Conservation (phyloP, 2,888 invertebrate genomes). For the Oscheius sp. region DNA sequence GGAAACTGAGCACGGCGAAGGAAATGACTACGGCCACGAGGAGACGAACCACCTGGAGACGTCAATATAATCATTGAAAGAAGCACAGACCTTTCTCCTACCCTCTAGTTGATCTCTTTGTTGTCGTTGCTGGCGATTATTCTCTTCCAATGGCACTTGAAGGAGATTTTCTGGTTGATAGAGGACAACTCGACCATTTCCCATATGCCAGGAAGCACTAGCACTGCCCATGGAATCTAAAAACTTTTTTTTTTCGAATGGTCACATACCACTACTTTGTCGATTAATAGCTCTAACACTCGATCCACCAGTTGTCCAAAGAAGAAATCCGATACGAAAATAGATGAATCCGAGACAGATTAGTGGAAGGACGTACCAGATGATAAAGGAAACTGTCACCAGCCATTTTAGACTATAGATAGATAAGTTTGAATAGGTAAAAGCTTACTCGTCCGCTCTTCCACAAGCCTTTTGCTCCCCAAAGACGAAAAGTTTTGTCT, state of each 20-base stretch:
- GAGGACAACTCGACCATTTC: slow-evolving; percentile 45
- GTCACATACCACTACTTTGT: slow-evolving; percentile 35
- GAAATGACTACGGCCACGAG: slow-evolving; percentile 86
- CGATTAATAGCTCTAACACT: slow-evolving; percentile 37
- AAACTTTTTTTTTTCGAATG: neutral
- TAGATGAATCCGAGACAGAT: slow-evolving; percentile 82
- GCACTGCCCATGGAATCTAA: slow-evolving; percentile 41
- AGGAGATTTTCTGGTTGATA: slow-evolving; percentile 51
- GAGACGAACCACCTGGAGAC: slow-evolving; percentile 78
- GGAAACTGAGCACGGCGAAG: slow-evolving; percentile 88
- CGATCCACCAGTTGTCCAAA: slow-evolving; percentile 76
- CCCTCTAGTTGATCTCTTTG: slow-evolving; percentile 42
- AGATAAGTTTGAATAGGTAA: neutral
- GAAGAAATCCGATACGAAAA: slow-evolving; percentile 83
- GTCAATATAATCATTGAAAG: neutral
- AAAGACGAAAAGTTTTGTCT: slow-evolving; percentile 41
- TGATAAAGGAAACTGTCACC: slow-evolving; percentile 79
- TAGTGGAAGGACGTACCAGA: slow-evolving; percentile 84
- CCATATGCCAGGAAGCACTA: slow-evolving; percentile 48
- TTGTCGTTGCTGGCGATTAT: slow-evolving; percentile 35
- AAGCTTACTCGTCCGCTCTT: slow-evolving; percentile 33
- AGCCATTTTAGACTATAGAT: slow-evolving; percentile 33
- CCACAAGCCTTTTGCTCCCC: slow-evolving; percentile 36
- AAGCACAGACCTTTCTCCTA: slow-evolving; percentile 43
- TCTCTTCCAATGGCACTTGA: slow-evolving; percentile 37